These are phyloP conservation scores for Ciconia nigra DNA, from an alignment of 2,797 vertebrate genomes.

Conservation along the genomic window DNA sequence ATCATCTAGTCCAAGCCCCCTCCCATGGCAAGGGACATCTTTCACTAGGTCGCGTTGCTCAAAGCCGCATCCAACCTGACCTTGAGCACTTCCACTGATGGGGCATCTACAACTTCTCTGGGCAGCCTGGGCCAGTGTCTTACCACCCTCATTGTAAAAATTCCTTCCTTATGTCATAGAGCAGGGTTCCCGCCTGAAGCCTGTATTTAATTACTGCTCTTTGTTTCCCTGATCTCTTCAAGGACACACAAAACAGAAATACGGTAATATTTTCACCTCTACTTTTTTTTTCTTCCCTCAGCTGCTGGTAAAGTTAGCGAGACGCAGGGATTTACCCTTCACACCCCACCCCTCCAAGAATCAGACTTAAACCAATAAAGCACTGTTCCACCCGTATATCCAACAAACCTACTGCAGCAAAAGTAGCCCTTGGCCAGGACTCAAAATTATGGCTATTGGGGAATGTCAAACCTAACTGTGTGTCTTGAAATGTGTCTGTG, in stretches of 20 bases:
- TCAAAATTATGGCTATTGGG: too few relatives aligned
- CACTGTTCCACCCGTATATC: background rate
- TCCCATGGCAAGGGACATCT: background rate
- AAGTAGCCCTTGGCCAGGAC: background rate
- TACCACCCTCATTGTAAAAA: background rate
- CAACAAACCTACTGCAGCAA: background rate
- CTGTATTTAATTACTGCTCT: background rate
- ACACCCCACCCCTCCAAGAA: background rate
- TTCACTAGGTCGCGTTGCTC: background rate
- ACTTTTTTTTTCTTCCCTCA: background rate
- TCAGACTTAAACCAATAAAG: background rate
- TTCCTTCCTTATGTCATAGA: background rate
- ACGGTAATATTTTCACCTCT: background rate
- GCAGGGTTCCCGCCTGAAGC: background rate
- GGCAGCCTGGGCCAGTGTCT: background rate
- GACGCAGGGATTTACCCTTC: background rate
- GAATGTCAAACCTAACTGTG: background rate
- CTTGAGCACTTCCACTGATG: background rate
- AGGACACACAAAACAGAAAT: background rate
- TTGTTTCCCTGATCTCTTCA: background rate
- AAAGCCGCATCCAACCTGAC: background rate
- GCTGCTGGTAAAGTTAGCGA: background rate
- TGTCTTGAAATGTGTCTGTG: background rate
- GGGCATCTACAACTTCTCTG: background rate
- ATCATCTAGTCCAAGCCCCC: background rate